Percentiles rank a stretch among this genome's conserved stretches.
These are phyloP conservation scores for Ornithoptera alexandrae DNA, from an alignment of 2,888 invertebrate genomes.

Conservation along the genomic window DNA sequence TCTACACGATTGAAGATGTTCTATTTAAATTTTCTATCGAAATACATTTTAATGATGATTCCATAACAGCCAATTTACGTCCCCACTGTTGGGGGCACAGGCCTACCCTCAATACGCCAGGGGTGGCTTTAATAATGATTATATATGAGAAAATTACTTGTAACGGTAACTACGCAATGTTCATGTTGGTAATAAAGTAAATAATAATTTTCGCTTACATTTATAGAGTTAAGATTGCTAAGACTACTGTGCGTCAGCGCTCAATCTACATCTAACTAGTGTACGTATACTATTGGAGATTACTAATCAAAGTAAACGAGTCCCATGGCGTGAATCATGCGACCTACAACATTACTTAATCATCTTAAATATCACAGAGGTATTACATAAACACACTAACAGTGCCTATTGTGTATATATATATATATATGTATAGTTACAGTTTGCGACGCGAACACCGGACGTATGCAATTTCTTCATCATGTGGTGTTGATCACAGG, in stretches of 20 bases:
- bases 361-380: conserved; percentile 73
- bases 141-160: too few species aligned
- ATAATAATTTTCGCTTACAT: too few species aligned
- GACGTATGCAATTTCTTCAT: conserved; percentile 71
- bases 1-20: too few species aligned
- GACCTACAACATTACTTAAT: conserved; percentile 51
- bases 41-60: too few species aligned
- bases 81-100: too few species aligned
- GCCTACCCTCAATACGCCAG: too few species aligned
- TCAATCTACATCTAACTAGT: conserved; percentile 12
- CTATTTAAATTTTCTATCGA: too few species aligned
- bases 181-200: too few species aligned
- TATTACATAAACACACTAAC: conserved; percentile 49
- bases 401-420: conserved; percentile 27
- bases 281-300: conserved; percentile 46
- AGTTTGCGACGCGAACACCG: conserved; percentile 65
- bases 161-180: too few species aligned
- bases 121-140: too few species aligned
- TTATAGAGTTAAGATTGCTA: background rate
- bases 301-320: conserved; percentile 54
- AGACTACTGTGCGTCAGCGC: conserved; percentile 46
- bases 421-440: conserved; percentile 43
- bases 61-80: too few species aligned
- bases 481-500: conserved; percentile 66
- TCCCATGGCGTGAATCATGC: conserved; percentile 55